Percentiles rank a stretch among this genome's conserved stretches.
These are phyloP conservation scores for Oreochromis aureus DNA, from an alignment of 2,113 vertebrate species.

Conservation along the genomic window DNA sequence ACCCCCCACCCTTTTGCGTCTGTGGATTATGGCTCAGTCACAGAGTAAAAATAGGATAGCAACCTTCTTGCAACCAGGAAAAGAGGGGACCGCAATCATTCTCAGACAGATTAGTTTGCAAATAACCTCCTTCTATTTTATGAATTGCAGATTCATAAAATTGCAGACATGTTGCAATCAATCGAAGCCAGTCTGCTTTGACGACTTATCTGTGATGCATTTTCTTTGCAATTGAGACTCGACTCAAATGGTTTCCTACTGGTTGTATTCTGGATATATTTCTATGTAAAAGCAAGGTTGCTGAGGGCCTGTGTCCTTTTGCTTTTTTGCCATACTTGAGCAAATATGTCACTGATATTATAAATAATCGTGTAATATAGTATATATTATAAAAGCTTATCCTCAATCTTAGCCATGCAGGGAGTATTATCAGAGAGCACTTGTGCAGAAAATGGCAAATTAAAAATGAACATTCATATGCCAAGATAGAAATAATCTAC, in stretches of 20 bases:
- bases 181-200: neutral
- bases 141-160: neutral
- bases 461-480: slow-evolving; percentile 65
- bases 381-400: slow-evolving; percentile 47
- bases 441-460: slow-evolving; percentile 68
- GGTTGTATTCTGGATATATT: neutral
- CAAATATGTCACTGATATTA: neutral
- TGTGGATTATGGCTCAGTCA: neutral
- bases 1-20: neutral
- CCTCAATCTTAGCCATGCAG: slow-evolving; percentile 51
- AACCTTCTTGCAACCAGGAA: neutral
- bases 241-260: neutral
- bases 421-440: slow-evolving; percentile 29
- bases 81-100: neutral
- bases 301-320: rapidly evolving
- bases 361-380: neutral
- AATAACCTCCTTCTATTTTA: neutral
- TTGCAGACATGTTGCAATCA: neutral
- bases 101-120: neutral
- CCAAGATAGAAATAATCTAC: slow-evolving; percentile 61
- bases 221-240: neutral
- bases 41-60: neutral
- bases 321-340: neutral
- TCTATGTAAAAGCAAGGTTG: neutral
- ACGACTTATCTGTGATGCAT: neutral